These are phyloP conservation scores for Melikaiella ostensackeni DNA, from an alignment of 2,888 invertebrate genomes.

Conservation along the genomic window DNA sequence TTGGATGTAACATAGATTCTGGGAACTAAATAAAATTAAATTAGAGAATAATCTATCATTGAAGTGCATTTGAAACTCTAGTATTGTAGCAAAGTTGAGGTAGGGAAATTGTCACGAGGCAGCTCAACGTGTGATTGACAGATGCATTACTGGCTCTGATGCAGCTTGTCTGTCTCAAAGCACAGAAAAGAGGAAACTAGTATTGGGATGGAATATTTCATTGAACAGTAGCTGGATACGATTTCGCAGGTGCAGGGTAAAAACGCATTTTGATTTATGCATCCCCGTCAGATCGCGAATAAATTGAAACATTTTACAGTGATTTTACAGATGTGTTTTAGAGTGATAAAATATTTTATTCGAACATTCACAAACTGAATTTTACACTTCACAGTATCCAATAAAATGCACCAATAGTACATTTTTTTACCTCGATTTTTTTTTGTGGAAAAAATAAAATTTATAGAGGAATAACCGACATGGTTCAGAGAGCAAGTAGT, in stretches of 20 bases:
- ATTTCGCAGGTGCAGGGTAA: conserved; percentile 8
- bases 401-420: neutral
- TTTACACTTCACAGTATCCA: neutral
- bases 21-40: neutral
- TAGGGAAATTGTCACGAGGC: conserved; percentile 44
- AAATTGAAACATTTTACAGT: neutral
- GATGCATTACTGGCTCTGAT: conserved; percentile 47
- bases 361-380: neutral
- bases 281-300: neutral
- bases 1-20: neutral
- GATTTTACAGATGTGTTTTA: neutral
- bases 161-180: conserved; percentile 28
- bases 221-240: conserved; percentile 10
- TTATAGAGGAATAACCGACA: neutral
- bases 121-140: conserved; percentile 46
- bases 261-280: conserved; percentile 26
- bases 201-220: conserved; percentile 23
- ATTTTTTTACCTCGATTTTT: neutral
- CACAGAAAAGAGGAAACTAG: conserved; percentile 17
- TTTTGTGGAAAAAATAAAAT: neutral
- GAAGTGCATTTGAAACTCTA: conserved; percentile 14
- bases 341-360: neutral
- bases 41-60: conserved; percentile 11
- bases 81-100: conserved; percentile 2
- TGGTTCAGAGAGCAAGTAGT: neutral